These are phyloP conservation scores for Sycophila texana DNA, from an alignment of 2,888 invertebrate genomes.

Conservation along the genomic window DNA sequence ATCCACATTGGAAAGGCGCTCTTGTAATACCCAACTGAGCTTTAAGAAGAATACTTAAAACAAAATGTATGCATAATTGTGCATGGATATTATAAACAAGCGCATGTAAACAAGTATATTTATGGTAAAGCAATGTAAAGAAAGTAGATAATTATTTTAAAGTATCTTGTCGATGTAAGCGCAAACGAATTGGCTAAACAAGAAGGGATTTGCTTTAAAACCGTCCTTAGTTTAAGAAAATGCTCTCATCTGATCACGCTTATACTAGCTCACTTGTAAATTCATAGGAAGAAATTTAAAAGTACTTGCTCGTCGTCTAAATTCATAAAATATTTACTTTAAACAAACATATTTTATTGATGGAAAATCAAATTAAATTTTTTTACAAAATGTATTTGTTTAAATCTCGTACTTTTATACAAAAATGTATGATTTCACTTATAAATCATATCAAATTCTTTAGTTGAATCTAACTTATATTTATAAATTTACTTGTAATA, in stretches of 20 bases:
- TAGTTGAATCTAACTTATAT: too few species aligned
- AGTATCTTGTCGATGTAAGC: constrained; percentile 37
- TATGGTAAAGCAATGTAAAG: constrained; percentile 41
- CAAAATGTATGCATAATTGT: constrained; percentile 37
- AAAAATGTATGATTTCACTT: too few species aligned
- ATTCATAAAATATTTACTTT: too few species aligned
- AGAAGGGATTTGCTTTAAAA: constrained; percentile 45
- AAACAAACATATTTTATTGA: too few species aligned
- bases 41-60: constrained; percentile 11
- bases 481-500: too few species aligned
- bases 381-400: too few species aligned
- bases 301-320: not conserved
- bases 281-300: not conserved
- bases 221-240: constrained; percentile 55
- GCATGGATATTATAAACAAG: constrained; percentile 22
- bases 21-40: constrained; percentile 27
- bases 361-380: too few species aligned
- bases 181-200: constrained; percentile 2
- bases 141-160: constrained; percentile 47
- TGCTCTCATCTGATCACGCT: constrained; percentile 1
- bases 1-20: constrained; percentile 34
- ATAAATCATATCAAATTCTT: too few species aligned
- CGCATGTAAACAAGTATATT: constrained; percentile 18
- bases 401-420: too few species aligned
- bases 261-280: not conserved